Conservation (phyloP, 92 coral and sea anemone species). For the Desmophyllum pertusum region DNA sequence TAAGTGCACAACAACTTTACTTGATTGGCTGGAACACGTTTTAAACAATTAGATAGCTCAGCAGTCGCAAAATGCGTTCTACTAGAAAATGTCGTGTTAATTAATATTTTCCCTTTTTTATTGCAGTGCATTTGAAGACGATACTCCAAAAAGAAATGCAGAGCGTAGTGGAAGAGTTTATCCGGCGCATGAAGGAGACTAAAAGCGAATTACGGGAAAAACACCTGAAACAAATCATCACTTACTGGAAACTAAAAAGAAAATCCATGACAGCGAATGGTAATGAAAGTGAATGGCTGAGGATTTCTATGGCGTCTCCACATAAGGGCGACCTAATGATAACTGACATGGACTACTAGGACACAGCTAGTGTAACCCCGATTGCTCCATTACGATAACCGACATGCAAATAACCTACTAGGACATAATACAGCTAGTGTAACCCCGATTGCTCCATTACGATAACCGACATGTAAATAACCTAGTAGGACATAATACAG, state of each 20-base stretch:
- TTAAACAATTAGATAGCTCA: too few relatives aligned
- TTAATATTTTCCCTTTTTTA: background rate
- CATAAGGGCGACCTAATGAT: slow-evolving; percentile 5
- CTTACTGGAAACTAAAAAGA: slow-evolving; percentile 9
- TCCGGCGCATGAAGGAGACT: slow-evolving; percentile 2
- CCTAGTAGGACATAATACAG: background rate
- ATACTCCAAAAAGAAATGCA: slow-evolving; percentile 30
- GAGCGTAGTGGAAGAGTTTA: slow-evolving; percentile 41
- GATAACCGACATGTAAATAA: background rate
- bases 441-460: background rate
- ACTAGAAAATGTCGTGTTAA: too few relatives aligned
- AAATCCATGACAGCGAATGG: background rate
- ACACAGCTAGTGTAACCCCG: background rate
- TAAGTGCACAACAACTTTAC: background rate
- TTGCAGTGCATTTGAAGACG: slow-evolving; percentile 20
- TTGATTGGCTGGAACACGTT: background rate
- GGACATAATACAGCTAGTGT: background rate
- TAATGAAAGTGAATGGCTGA: slow-evolving; percentile 6
- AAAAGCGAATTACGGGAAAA: slow-evolving; percentile 20
- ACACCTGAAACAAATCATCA: slow-evolving; percentile 35
- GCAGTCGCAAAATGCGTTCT: too few relatives aligned
- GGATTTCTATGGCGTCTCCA: slow-evolving; percentile 23
- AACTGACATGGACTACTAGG: background rate
- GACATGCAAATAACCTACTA: background rate
- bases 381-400: background rate